Base-by-base conservation (phyloP, 2,888 invertebrate genomes). In the Nezara viridula region DNA sequence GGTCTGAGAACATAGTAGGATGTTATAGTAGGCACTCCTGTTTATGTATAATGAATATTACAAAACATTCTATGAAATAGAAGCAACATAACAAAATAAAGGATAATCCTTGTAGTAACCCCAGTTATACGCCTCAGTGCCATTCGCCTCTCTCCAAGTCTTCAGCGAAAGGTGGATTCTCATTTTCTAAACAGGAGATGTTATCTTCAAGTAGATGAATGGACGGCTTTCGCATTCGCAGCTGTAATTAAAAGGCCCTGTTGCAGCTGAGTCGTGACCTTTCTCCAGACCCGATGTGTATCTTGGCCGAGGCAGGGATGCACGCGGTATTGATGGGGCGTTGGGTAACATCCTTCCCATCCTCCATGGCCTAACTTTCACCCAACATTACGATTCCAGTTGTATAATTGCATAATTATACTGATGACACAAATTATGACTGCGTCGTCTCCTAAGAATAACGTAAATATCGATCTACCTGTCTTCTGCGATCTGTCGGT, bases 71-170 rank as follows among this genome's bases (percentile, higher is more conserved):
- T n/a, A n/a, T n/a, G 10, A n/a, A 21, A 52, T 21, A 21, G 19
- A 52, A 6, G 2, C n/a, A 55, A 55, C 10, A 27, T 14, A 27
- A 55, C 24, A 55, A 55, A 9, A 9, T 21, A n/a, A 5, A 27
- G 16, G 14, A 0, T 1, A 27, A 27, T 27, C 60, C 27, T 27
- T 60, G 60, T 27, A 14, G 55, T 55, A n/a, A n/a, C 55, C 3
- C n/a, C 55, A 12, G 55, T n/a, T 7, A n/a, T n/a, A n/a, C n/a
- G n/a, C n/a, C n/a, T n/a, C n/a, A n/a, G n/a, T n/a, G n/a, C n/a
- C n/a, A n/a, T 73, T 73, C 37, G 37, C 66, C 66, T 73, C 66
- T 73, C 66, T 19, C 66, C 7, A 73, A 73, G 66, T 32, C 66
- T 37, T 27, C n/a, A 37, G 37, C 6, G 66, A 73, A 73, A 73